A percentile compares a stretch with the other conserved stretches of the same genome.
phyloP scores from a whole-genome alignment of 2,113 vertebrate genomes.

The Chionomys nivalis region DNA sequence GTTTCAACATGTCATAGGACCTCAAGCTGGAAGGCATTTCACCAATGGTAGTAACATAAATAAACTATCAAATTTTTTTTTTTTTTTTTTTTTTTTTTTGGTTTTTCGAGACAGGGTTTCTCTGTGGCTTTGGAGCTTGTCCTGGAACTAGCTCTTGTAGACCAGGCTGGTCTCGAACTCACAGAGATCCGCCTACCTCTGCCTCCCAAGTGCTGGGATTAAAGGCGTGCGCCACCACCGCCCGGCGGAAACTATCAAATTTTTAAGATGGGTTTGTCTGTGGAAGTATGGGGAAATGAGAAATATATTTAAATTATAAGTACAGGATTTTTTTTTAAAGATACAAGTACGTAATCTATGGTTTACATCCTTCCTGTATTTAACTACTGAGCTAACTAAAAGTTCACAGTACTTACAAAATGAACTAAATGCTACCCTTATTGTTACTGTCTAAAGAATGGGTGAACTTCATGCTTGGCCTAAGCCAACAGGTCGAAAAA shows the following conservation, averaged over 20 bases:
- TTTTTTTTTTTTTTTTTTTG: too few species aligned
- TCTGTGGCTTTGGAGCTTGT: too few species aligned
- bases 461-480: neutral
- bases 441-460: conserved; percentile 18
- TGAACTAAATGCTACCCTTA: neutral
- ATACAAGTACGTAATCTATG: neutral
- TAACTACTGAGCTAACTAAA: conserved; percentile 31
- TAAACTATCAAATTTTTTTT: neutral
- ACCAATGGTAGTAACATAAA: neutral
- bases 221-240: too few species aligned
- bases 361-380: conserved; percentile 18
- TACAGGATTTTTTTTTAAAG: conserved; percentile 26
- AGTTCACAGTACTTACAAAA: neutral
- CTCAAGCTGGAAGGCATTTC: neutral
- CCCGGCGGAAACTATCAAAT: neutral
- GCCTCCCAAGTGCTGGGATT: too few species aligned
- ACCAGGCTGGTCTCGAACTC: too few species aligned
- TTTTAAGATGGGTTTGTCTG: neutral
- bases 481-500: neutral
- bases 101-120: too few species aligned
- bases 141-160: too few species aligned
- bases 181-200: too few species aligned
- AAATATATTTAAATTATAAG: conserved; percentile 18
- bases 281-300: neutral
- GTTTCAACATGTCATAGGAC: neutral